These are phyloP conservation scores for Bombus pascuorum DNA, from an alignment of 1,140 invertebrate species.

Conservation along the genomic window DNA sequence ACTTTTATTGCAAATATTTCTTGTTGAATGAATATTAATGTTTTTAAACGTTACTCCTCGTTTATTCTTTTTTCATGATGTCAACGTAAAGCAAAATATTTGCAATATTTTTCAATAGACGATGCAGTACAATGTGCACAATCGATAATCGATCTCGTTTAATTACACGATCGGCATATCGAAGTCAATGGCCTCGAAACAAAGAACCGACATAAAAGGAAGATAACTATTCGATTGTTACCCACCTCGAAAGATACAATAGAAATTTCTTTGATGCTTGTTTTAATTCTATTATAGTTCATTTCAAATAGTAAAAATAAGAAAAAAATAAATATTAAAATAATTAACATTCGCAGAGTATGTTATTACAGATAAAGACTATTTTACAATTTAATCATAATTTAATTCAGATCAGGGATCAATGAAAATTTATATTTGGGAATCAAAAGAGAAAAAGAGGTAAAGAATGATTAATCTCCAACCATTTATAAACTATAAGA, in stretches of 20 bases:
- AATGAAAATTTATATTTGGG: background rate
- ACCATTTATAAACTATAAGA: background rate
- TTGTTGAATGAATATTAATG: background rate
- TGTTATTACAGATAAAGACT: too few relatives aligned
- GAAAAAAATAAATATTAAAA: background rate
- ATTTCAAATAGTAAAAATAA: background rate
- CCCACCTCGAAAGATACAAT: background rate
- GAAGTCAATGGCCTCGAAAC: constrained; percentile 26
- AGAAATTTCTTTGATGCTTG: background rate
- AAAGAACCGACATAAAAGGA: constrained; percentile 4
- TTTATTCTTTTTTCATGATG: background rate
- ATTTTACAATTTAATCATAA: too few relatives aligned
- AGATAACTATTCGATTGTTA: constrained; percentile 25
- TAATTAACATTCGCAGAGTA: too few relatives aligned
- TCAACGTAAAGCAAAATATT: background rate
- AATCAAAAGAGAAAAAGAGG: background rate
- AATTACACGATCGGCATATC: constrained; percentile 14
- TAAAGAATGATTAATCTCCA: background rate
- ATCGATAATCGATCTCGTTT: constrained; percentile 47
- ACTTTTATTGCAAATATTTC: background rate
- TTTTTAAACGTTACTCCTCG: background rate
- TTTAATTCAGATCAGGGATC: background rate
- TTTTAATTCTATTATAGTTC: background rate
- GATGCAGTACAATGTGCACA: background rate
- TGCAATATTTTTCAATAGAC: constrained; percentile 6